Conservation (phyloP, 2,797 vertebrate genomes). For the Gadopsis marmoratus region DNA sequence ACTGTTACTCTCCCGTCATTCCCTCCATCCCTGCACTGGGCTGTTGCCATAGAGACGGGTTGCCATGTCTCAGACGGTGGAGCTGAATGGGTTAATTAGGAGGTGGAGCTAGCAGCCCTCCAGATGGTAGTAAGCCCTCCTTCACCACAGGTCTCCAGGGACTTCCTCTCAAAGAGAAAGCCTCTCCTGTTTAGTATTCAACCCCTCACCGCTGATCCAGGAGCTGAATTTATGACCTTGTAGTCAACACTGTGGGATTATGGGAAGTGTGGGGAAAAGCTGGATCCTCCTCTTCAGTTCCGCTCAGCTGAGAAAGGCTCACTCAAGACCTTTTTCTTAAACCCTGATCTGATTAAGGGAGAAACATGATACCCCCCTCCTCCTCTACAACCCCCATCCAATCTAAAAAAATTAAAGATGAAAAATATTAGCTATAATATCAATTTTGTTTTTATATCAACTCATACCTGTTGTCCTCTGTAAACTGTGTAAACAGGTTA, state of each 20-base stretch:
- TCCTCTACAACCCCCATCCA: too few species aligned
- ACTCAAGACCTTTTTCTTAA: slow-evolving; percentile 9
- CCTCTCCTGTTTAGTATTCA: slow-evolving; percentile 66
- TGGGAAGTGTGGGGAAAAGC: slow-evolving; percentile 39
- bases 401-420: too few species aligned
- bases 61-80: slow-evolving; percentile 63
- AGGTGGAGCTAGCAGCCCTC: slow-evolving; percentile 61
- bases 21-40: slow-evolving; percentile 51
- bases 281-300: slow-evolving; percentile 12
- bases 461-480: background rate
- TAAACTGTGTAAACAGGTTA: slow-evolving; percentile 16
- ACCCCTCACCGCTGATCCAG: slow-evolving; percentile 9
- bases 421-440: background rate
- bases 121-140: slow-evolving; percentile 70
- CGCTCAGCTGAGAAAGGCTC: slow-evolving; percentile 2
- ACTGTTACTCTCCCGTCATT: slow-evolving; percentile 5
- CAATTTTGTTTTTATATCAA: background rate
- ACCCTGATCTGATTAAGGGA: slow-evolving; percentile 14
- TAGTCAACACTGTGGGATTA: slow-evolving; percentile 58
- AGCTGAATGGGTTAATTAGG: slow-evolving; percentile 73
- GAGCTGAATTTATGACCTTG: slow-evolving; percentile 46
- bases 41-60: slow-evolving; percentile 77
- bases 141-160: slow-evolving; percentile 58
- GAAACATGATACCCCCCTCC: background rate
- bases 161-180: slow-evolving; percentile 59